These are phyloP conservation scores for Drosophila kanapiae DNA, from an alignment of 1,140 invertebrate species.

Conservation along the genomic window DNA sequence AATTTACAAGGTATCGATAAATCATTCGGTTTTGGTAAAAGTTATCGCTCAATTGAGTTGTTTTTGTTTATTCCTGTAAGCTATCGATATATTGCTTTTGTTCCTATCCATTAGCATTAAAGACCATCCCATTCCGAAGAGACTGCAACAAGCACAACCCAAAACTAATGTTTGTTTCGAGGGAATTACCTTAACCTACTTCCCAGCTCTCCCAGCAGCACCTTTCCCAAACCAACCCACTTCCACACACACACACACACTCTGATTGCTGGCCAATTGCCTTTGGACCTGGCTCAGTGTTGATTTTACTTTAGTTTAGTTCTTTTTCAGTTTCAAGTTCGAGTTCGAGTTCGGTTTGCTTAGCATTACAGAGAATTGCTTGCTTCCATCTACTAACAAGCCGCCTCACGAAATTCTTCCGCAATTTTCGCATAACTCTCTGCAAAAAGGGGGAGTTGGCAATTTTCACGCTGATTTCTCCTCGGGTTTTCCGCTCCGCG, in stretches of 20 bases:
- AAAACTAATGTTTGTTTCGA: constrained; percentile 12
- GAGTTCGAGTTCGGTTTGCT: constrained; percentile 7
- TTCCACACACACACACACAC: neutral
- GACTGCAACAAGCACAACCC: neutral
- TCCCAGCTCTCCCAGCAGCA: constrained; percentile 8
- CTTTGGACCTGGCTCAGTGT: constrained; percentile 39
- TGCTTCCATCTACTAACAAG: constrained; percentile 51
- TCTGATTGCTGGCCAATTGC: constrained; percentile 43
- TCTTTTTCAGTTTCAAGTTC: constrained; percentile 10
- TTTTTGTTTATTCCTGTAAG: no score
- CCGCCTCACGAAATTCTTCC: constrained; percentile 58
- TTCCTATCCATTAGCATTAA: neutral
- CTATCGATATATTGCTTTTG: neutral
- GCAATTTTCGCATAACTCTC: constrained; percentile 61
- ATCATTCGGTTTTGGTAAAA: no score
- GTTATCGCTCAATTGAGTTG: no score
- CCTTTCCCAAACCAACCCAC: constrained; percentile 9
- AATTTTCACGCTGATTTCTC: constrained; percentile 63
- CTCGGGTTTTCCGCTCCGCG: constrained; percentile 16
- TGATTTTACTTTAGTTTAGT: constrained; percentile 55
- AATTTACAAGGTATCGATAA: no score
- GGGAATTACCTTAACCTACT: constrained; percentile 51
- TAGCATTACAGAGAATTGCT: neutral
- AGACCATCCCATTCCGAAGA: neutral
- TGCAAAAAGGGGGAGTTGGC: constrained; percentile 8